phyloP scores from a whole-genome alignment of 2,888 invertebrate species.

The Nysson spinosus region DNA sequence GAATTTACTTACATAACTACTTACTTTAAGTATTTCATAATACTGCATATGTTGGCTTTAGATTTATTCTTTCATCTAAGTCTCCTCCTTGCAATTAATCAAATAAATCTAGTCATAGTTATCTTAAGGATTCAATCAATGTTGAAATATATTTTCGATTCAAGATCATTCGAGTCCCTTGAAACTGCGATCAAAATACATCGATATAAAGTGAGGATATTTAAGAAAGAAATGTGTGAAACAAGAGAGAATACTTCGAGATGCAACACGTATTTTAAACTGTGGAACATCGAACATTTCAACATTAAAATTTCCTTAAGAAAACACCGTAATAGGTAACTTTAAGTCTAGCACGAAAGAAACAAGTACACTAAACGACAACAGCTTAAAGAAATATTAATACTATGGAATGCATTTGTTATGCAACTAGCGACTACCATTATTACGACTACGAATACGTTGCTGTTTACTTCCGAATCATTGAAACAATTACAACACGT shows the following conservation, averaged over 20 bases:
- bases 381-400: slow-evolving; percentile 34
- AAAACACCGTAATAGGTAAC: slow-evolving; percentile 11
- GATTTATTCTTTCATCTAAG: slow-evolving; percentile 21
- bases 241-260: too few relatives aligned
- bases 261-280: too few relatives aligned
- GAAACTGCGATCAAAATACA: background rate
- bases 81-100: slow-evolving; percentile 5
- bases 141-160: slow-evolving; percentile 30
- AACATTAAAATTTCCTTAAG: slow-evolving; percentile 24
- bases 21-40: slow-evolving; percentile 48
- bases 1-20: slow-evolving; percentile 25
- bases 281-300: slow-evolving; percentile 14
- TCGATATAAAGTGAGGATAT: too few relatives aligned
- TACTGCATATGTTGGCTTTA: slow-evolving; percentile 59
- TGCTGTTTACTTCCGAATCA: slow-evolving; percentile 1
- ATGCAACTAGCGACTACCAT: slow-evolving; percentile 12
- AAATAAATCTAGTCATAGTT: slow-evolving; percentile 5
- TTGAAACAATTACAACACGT: slow-evolving; percentile 4
- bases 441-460: slow-evolving; percentile 19
- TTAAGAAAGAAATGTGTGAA: too few relatives aligned
- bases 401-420: slow-evolving; percentile 26
- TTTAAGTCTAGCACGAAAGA: slow-evolving; percentile 9
- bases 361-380: slow-evolving; percentile 13
- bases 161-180: background rate
- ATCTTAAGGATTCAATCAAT: slow-evolving; percentile 22